Base-by-base conservation (phyloP, 2,888 invertebrate genomes). In the Neoscelio sp. region DNA sequence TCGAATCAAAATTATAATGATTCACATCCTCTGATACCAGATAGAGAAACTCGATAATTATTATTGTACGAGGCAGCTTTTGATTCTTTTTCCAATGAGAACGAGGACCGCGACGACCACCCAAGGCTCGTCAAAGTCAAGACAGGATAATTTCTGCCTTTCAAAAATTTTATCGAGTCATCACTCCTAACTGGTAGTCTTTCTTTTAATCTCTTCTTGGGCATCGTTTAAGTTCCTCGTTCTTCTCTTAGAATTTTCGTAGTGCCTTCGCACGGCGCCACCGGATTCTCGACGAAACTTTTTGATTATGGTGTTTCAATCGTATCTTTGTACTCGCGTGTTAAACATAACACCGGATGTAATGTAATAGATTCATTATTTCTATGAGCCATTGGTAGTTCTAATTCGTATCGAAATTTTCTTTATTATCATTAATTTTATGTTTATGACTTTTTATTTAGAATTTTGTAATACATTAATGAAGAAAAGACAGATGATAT, bases 141-240 rank as follows among this genome's bases (percentile, higher is more conserved):
- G 88, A 87, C 88, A 87, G 82, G 87, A 88, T 88, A 88, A 88
- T 89, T 89, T 76, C 78, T 84, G 86, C 80, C 88, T 87, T 88
- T 89, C 85, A 83, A 86, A 88, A 89, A 89, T 87, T 84, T 86
- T 83, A 86, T 87, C 83, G 79, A 88, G 90, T 90, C 90, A 90
- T 90, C 87, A 88, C 85, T 87, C 85, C 87, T 90, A 90, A 90
- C 90, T 90, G 89, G 88, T 89, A 87, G 88, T 89, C 89, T 89
- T 89, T 87, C 88, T 88, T 88, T 88, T 89, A 89, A 89, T 89
- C 87, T 85, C 82, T 80, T 73, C 83, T 83, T 80, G 82, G 82
- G 79, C 85, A 83, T 82, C 82, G 82, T 82, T 85, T 80, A 82
- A 87, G 85, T 82, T 81, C 83, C 80, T 83, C 73, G 82, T 80